These are phyloP conservation scores for Drosophila eugracilis DNA, from an alignment of 1,140 invertebrate genomes.

Conservation along the genomic window DNA sequence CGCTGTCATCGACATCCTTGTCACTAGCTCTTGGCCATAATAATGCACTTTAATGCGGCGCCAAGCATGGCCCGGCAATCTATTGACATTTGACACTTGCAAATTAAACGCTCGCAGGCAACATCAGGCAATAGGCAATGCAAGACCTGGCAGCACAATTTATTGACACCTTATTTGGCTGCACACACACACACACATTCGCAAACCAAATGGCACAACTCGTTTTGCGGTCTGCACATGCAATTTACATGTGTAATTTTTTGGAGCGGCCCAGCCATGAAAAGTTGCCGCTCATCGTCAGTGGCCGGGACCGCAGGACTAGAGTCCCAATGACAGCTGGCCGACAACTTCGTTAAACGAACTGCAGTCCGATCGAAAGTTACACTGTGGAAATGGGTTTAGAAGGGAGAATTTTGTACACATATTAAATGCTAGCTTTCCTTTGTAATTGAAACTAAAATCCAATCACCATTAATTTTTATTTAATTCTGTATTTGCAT, in stretches of 20 bases:
- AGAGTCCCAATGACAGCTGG: constrained; percentile 47
- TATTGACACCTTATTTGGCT: constrained; percentile 79
- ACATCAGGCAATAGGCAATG: neutral
- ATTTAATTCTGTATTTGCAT: too few species aligned
- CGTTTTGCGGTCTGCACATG: constrained; percentile 77
- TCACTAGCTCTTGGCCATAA: constrained; percentile 46
- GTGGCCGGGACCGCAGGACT: constrained; percentile 39
- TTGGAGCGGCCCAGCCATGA: constrained; percentile 36
- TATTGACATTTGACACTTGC: constrained; percentile 82
- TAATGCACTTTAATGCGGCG: constrained; percentile 63
- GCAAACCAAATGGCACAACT: constrained; percentile 51
- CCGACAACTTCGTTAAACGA: constrained; percentile 75
- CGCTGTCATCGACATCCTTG: constrained; percentile 47
- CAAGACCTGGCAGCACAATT: constrained; percentile 60
- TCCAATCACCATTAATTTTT: too few species aligned
- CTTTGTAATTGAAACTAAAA: too few species aligned
- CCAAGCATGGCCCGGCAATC: constrained; percentile 36
- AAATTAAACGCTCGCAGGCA: constrained; percentile 77
- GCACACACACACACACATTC: constrained; percentile 21
- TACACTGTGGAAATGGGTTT: constrained; percentile 7
- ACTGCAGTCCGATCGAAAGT: constrained; percentile 26
- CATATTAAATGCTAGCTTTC: too few species aligned
- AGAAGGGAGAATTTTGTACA: too few species aligned
- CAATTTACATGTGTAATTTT: constrained; percentile 82
- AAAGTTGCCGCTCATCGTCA: constrained; percentile 52